Conservation (phyloP, 2,797 vertebrate genomes). For the Lycodopsis pacificus region DNA sequence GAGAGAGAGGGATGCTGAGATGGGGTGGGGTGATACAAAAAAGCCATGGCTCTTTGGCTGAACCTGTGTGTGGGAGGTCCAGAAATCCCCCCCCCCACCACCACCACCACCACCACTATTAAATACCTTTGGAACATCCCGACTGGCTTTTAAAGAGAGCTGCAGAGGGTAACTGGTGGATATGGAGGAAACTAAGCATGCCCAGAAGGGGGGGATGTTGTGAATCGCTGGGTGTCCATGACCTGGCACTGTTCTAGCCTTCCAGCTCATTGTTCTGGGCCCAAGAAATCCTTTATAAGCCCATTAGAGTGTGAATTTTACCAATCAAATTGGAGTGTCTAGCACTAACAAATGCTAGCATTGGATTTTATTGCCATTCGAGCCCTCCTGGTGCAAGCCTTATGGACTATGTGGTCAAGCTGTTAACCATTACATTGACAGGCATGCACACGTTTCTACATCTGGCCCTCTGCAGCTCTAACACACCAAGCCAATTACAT, state of each 20-base stretch:
- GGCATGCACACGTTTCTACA: constrained; percentile 76
- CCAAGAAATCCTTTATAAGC: constrained; percentile 84
- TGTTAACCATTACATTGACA: constrained; percentile 82
- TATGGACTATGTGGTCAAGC: constrained; percentile 76
- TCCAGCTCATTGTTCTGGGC: constrained; percentile 80
- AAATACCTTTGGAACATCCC: constrained; percentile 83
- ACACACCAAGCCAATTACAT: constrained; percentile 77
- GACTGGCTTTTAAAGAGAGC: constrained; percentile 80
- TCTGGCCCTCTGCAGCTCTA: constrained; percentile 71
- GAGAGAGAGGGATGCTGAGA: constrained; percentile 38
- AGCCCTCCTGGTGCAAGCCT: constrained; percentile 70
- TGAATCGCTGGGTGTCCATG: constrained; percentile 82
- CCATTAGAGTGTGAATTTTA: constrained; percentile 82
- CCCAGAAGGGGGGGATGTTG: constrained; percentile 80
- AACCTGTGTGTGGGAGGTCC: constrained; percentile 85
- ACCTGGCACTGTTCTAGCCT: constrained; percentile 77
- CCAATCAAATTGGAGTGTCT: constrained; percentile 80
- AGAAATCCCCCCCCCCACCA: constrained; percentile 52
- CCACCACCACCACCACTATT: constrained; percentile 70
- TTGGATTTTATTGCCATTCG: constrained; percentile 75
- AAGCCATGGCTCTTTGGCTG: constrained; percentile 78
- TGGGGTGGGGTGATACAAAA: constrained; percentile 65
- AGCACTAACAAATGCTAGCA: constrained; percentile 76
- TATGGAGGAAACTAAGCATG: constrained; percentile 78
- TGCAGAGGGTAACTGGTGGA: constrained; percentile 81